Percentiles rank a stretch among this genome's conserved stretches.
Conservation (phyloP, 2,113 vertebrate genomes). For the Lucifuga dentata region DNA sequence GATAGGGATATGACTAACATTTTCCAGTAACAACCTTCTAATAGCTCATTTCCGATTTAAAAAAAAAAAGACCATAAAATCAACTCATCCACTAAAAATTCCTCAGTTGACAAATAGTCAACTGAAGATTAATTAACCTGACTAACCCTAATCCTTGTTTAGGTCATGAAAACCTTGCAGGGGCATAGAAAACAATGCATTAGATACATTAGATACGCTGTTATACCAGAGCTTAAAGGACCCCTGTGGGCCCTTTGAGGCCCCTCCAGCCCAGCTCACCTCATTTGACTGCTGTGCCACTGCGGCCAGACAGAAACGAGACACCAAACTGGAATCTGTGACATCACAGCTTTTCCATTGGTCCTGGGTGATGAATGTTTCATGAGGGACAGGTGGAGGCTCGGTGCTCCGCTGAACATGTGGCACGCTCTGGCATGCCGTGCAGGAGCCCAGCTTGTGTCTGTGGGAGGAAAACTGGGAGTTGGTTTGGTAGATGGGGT, state of each 20-base stretch:
- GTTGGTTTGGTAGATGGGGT: constrained; percentile 31
- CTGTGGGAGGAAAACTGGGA: constrained; percentile 21
- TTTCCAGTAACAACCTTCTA: too few species aligned
- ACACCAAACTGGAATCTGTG: constrained; percentile 76
- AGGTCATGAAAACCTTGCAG: constrained; percentile 29
- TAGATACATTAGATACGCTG: constrained; percentile 7
- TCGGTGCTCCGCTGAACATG: constrained; percentile 65
- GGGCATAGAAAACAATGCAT: constrained; percentile 13
- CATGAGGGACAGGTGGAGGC: constrained; percentile 67
- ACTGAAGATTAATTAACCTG: too few species aligned
- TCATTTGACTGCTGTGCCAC: constrained; percentile 61
- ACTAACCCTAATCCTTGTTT: constrained; percentile 26
- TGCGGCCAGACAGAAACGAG: constrained; percentile 51
- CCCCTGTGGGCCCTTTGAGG: too few species aligned
- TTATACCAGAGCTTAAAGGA: constrained; percentile 49
- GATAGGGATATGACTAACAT: too few species aligned
- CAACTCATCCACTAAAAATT: too few species aligned
- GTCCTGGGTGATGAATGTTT: constrained; percentile 70
- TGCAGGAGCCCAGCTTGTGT: constrained; percentile 36
- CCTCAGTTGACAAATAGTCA: too few species aligned
- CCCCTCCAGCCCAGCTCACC: background rate
- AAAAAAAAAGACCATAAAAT: too few species aligned
- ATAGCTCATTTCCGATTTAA: too few species aligned
- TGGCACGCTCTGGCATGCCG: constrained; percentile 58
- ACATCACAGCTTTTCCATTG: constrained; percentile 76